Conservation (phyloP, 64 coral and sea anemone species). For the Cladopsammia gracilis region DNA sequence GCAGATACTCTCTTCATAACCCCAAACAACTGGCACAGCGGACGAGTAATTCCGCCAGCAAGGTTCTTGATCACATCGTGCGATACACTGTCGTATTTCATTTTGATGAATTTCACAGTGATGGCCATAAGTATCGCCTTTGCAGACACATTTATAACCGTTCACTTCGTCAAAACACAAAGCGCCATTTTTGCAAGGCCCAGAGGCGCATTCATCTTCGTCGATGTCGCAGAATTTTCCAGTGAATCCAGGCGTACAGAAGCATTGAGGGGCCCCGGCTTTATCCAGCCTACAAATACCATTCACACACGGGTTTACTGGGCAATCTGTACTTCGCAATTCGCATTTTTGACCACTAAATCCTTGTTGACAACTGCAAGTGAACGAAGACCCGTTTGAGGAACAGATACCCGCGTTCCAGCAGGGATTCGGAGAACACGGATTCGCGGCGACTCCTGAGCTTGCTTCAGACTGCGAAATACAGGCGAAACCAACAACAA, state of each 20-base stretch:
- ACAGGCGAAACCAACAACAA: neutral
- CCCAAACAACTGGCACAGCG: constrained; percentile 69
- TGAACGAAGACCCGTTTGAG: constrained; percentile 65
- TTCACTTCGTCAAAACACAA: constrained; percentile 91
- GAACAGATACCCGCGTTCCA: constrained; percentile 76
- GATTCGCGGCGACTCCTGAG: constrained; percentile 8
- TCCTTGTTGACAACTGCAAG: constrained; percentile 75
- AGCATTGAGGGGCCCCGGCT: constrained; percentile 66
- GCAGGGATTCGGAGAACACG: constrained; percentile 86
- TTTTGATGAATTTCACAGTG: constrained; percentile 86
- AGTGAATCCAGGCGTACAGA: constrained; percentile 83
- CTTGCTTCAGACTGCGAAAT: constrained; percentile 16
- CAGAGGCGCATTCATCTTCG: constrained; percentile 87
- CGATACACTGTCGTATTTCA: constrained; percentile 75
- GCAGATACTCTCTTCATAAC: constrained; percentile 90
- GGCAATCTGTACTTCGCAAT: constrained; percentile 62
- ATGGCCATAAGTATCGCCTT: constrained; percentile 74
- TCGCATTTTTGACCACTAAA: constrained; percentile 83
- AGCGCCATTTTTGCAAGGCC: constrained; percentile 88
- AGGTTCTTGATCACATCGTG: constrained; percentile 72
- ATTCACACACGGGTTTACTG: constrained; percentile 73
- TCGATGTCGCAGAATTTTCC: constrained; percentile 88
- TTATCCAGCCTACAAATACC: constrained; percentile 72
- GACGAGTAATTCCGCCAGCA: constrained; percentile 90
- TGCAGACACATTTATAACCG: constrained; percentile 86